Conservation (phyloP, 1,140 invertebrate genomes). For the Phymastichus coffea region DNA sequence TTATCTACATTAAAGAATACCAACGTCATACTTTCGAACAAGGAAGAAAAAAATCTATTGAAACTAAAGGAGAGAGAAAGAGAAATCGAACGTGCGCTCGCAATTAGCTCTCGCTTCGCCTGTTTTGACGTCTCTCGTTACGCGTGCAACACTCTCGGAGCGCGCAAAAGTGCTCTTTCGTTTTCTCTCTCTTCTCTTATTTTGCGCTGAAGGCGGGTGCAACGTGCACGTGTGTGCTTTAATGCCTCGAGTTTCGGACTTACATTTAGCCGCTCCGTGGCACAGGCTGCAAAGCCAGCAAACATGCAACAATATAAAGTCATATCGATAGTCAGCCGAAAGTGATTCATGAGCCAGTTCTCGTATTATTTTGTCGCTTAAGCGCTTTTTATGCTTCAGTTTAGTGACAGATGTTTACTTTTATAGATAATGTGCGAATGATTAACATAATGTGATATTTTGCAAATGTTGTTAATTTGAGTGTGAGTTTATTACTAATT, state of each 20-base stretch:
- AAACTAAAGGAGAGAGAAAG: neutral
- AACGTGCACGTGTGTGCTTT: neutral
- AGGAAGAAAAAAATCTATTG: too few relatives aligned
- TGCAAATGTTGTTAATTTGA: too few relatives aligned
- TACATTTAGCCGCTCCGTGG: constrained; percentile 3
- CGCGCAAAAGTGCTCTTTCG: neutral
- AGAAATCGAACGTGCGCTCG: neutral
- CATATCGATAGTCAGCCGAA: too few relatives aligned
- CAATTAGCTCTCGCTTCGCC: constrained; percentile 5
- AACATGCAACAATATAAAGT: constrained; percentile 27
- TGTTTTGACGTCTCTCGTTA: constrained; percentile 19
- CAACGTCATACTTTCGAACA: too few relatives aligned
- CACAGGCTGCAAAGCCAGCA: constrained; percentile 17
- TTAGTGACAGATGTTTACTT: too few relatives aligned
- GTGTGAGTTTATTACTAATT: too few relatives aligned
- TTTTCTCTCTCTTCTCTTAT: neutral
- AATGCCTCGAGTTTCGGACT: neutral
- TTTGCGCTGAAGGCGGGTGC: neutral
- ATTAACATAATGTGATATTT: too few relatives aligned
- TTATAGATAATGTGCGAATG: too few relatives aligned
- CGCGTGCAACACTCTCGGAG: constrained; percentile 2
- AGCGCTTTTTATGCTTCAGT: too few relatives aligned
- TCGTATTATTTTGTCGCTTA: too few relatives aligned
- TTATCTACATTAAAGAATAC: too few relatives aligned
- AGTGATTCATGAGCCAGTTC: too few relatives aligned